Evolutionary conservation across 64 coral and sea anemone genomes (phyloP).

Genomic region (Platygyra sinensis): DNA sequence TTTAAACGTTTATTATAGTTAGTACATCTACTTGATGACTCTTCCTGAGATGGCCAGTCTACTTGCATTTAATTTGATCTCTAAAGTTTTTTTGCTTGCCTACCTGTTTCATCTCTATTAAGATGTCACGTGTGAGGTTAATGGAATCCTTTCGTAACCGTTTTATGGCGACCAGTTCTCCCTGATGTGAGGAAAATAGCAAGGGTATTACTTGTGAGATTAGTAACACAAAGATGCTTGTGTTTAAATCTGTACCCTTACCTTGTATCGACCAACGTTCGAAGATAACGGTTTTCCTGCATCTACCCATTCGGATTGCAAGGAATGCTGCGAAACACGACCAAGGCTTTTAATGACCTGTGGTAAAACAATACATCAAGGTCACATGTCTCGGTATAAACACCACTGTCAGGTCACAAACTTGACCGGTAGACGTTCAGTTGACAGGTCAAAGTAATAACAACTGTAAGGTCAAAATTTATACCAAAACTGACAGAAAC

Average conservation of each 20-base stretch:
- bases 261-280: conserved; percentile 70
- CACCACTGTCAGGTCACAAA: too few relatives aligned
- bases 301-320: conserved; percentile 15
- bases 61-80: not conserved
- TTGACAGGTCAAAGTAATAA: too few relatives aligned
- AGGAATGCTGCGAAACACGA: not conserved
- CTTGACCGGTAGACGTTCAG: too few relatives aligned
- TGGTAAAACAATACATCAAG: not conserved
- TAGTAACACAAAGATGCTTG: too few relatives aligned
- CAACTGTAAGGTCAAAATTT: too few relatives aligned
- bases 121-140: conserved; percentile 61
- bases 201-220: not conserved
- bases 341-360: conserved; percentile 5
- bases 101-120: conserved; percentile 86
- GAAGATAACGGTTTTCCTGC: not conserved
- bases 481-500: too few relatives aligned
- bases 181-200: conserved; percentile 34
- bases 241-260: not conserved
- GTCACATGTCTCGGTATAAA: too few relatives aligned
- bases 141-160: conserved; percentile 30
- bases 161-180: conserved; percentile 73
- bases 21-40: too few relatives aligned
- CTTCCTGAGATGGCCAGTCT: not conserved
- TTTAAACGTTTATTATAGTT: too few relatives aligned
- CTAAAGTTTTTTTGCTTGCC: not conserved